Base-by-base conservation (phyloP, 1,140 invertebrate species). In the Drosophila erecta region DNA sequence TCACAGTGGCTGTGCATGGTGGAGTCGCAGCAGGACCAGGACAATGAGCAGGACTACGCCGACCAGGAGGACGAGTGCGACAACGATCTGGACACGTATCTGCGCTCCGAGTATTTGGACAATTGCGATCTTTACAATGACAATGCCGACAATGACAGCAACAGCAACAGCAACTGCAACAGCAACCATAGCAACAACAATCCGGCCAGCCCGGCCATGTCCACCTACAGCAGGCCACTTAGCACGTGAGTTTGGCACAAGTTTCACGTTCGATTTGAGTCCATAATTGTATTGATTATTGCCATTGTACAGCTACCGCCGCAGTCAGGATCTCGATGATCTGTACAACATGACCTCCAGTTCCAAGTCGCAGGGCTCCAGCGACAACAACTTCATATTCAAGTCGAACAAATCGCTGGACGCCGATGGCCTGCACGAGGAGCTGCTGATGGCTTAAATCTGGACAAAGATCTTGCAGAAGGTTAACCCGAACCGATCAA, bases 1-100 rank as follows among this genome's bases (percentile, higher is more conserved):
- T 96, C 97, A 1, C 98, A 99, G 91, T 99, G 98, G 99, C 93
- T 99, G 49, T 97, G 98, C 81, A 98, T 99, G 96, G 97, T 99
- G 27, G 96, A 97, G 90, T 94, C 93, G 22, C 91, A 92, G 24
- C 91, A 92, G 58, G 93, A 94, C 60, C 91, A 93, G 44, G 91
- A 92, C 24, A 94, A 93, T 0, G 93, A 93, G 65, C 92, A 93
- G 74, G 93, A 94, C 71, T 93, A 92, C 40, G 80, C 85, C 35
- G 93, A 93, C 54, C 78, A 93, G 43, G 92, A 93, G 43, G 94
- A 94, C 71, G 95, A 95, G 15, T 71, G 67, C 27, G 93, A 95
- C 43, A 94, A 95, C 46, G 95, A 95, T 84, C 90, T 96, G 43
- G 95, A 95, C 41, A 95, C 95, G 1, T 96, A 96, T 92, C 93